Base-by-base conservation (phyloP, 2,797 vertebrate genomes). In the Myotis planiceps region DNA sequence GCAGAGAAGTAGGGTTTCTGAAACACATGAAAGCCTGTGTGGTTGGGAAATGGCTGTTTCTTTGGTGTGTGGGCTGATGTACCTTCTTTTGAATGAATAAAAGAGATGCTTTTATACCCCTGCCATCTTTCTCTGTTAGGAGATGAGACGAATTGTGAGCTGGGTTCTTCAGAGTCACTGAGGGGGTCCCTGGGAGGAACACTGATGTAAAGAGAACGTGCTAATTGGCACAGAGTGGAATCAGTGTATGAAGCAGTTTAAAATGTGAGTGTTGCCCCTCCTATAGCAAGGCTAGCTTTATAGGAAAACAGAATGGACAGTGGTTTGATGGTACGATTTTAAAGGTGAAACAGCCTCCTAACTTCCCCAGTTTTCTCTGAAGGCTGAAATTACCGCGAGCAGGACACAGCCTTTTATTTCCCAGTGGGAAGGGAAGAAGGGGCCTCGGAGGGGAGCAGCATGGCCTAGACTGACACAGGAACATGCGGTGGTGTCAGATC, bases 321-420 rank as follows among this genome's bases (percentile, higher is more conserved):
- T 55, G 86, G 37, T 71, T 75, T 81, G 92, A 60, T 68, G 72
- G 51, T 74, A 63, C 55, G 9, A 60, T 85, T 82, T 94, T 79
- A 66, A 68, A 76, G 42, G 74, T 55, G 51, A 21, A 83, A 66
- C 37, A 78, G 32, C n/a, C 47, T 89, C 8, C 4, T 16, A 19
- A 27, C 23, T 75, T 79, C 14, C 25, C 15, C 18, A 88, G 32
- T 90, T 81, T n/a, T 89, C 58, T 83, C 65, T 39, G 60, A 93
- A 51, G 90, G 68, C 71, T 86, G 78, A 71, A 69, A 85, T 76
- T 14, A n/a, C 34, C 82, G 63, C 37, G 39, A 27, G 37, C 29
- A 49, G 84, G 39, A 63, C 66, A 80, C 72, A 83, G 37, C 25
- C n/a, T 88, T 84, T 91, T 27, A 69, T 92, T 92, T 92, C 27